Base-by-base conservation (phyloP, 1,140 invertebrate genomes). In the Zaprionus ornatus region DNA sequence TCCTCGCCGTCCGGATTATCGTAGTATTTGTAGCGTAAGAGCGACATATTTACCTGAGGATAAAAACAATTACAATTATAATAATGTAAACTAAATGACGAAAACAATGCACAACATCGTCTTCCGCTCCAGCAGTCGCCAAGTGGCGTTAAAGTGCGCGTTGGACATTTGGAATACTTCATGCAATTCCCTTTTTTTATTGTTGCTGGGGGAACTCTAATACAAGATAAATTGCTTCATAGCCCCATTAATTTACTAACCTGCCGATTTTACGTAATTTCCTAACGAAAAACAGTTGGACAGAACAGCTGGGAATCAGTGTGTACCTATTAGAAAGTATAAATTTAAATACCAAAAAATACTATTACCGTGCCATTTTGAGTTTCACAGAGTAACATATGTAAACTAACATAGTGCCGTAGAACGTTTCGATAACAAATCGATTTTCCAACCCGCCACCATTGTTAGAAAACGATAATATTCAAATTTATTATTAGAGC, bases 1-100 rank as follows among this genome's bases (percentile, higher is more conserved):
- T 96, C 95, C 59, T 95, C 77, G 0, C 96, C 96, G 42, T 97
- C 96, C 1, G 96, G 96, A n/a, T 94, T 93, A 82, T 95, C 94
- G 87, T 95, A 96, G 81, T 96, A 97, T 65, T 91, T 92, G 29
- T 82, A 52, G 27, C 91, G 91, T 40, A 92, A 74, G 37, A 92
- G 67, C 77, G 91, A 90, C 91, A 92, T 92, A 25, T 32, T 88
- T 71, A 61, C 40, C 83, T 77, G 56, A n/a, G 52, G 23, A 23
- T 48, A 54, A 71, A n/a, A 15, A 69, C 54, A 66, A 21, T 25
- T 17, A 48, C 13, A 32, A 25, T 48, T 29, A 13, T 12, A 5
- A 59, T 40, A 27, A 42, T 27, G 21, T 72, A 37, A n/a, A 54
- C 13, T 27, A 61, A 76, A 66, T 61, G 55, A 66, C 29, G 15